Evolutionary conservation across 2,888 invertebrate genomes (phyloP).

Genomic region (Drosophila yooni): DNA sequence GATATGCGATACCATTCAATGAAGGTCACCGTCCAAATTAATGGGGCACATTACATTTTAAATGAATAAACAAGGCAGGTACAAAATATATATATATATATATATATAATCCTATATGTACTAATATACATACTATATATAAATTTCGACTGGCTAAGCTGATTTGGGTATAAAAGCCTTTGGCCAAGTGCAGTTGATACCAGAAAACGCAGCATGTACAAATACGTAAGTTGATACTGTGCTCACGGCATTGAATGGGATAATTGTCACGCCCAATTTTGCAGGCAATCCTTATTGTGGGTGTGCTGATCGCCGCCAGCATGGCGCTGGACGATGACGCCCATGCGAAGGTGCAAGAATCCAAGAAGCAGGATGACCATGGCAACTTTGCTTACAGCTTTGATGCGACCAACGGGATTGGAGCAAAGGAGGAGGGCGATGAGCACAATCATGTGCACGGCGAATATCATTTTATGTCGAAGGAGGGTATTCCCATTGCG

Average conservation of each 20-base stretch:
- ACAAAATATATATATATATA: conserved; percentile 1
- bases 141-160: conserved; percentile 35
- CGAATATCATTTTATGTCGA: conserved; percentile 66
- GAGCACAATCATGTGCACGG: conserved; percentile 70
- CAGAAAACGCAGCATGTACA: conserved; percentile 59
- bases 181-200: conserved; percentile 27
- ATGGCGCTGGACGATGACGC: conserved; percentile 73
- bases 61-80: conserved; percentile 23
- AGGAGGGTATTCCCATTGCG: conserved; percentile 75
- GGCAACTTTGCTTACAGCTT: conserved; percentile 75
- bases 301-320: conserved; percentile 48
- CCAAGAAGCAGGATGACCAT: conserved; percentile 69
- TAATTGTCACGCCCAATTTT: conserved; percentile 10
- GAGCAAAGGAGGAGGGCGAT: conserved; percentile 74
- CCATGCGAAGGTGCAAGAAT: conserved; percentile 70
- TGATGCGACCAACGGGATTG: conserved; percentile 76
- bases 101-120: conserved; percentile 5
- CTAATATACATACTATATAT: conserved; percentile 2
- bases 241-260: not conserved
- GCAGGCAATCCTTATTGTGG: conserved; percentile 54
- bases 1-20: conserved; percentile 42
- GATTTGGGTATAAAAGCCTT: conserved; percentile 55
- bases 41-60: conserved; percentile 33
- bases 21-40: conserved; percentile 44
- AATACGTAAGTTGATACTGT: conserved; percentile 62